These are phyloP conservation scores for Mormyrus lacerda DNA, from an alignment of 2,113 vertebrate species.

Conservation along the genomic window DNA sequence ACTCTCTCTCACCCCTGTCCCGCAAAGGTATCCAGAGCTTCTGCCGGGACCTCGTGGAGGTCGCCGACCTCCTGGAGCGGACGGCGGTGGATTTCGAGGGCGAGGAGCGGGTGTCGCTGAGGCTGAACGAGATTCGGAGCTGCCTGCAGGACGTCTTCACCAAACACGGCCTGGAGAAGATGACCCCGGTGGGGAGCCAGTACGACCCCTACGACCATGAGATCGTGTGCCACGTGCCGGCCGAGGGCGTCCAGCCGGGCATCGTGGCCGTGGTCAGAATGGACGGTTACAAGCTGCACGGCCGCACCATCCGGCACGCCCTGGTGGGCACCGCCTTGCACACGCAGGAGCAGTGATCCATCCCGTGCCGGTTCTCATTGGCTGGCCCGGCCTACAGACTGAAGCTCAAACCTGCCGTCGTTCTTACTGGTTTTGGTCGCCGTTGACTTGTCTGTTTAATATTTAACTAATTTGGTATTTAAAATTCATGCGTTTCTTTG, in stretches of 20 bases:
- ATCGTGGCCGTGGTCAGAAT: slow-evolving; percentile 66
- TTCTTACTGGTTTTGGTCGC: background rate
- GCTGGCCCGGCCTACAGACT: background rate
- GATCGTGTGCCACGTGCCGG: slow-evolving; percentile 70
- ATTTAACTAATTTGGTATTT: background rate
- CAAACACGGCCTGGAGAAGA: slow-evolving; percentile 77
- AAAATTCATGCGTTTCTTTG: background rate
- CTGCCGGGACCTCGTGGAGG: slow-evolving; percentile 78
- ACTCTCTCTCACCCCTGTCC: background rate
- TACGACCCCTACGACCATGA: slow-evolving; percentile 79
- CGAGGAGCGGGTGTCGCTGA: slow-evolving; percentile 44
- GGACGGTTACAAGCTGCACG: slow-evolving; percentile 78
- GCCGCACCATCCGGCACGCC: slow-evolving; percentile 74
- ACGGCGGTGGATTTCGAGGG: slow-evolving; percentile 43
- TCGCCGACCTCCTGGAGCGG: slow-evolving; percentile 74
- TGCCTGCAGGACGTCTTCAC: slow-evolving; percentile 70
- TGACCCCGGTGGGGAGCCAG: slow-evolving; percentile 66
- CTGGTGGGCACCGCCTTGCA: slow-evolving; percentile 73
- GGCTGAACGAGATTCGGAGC: slow-evolving; percentile 59
- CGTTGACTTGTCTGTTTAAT: background rate
- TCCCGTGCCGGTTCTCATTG: background rate
- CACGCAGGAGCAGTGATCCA: slow-evolving; percentile 52
- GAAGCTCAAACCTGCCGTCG: background rate
- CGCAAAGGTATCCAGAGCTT: slow-evolving; percentile 74
- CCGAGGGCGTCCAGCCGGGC: slow-evolving; percentile 65